Conservation (phyloP, 2,113 vertebrate species). For the Okapia johnstoni region DNA sequence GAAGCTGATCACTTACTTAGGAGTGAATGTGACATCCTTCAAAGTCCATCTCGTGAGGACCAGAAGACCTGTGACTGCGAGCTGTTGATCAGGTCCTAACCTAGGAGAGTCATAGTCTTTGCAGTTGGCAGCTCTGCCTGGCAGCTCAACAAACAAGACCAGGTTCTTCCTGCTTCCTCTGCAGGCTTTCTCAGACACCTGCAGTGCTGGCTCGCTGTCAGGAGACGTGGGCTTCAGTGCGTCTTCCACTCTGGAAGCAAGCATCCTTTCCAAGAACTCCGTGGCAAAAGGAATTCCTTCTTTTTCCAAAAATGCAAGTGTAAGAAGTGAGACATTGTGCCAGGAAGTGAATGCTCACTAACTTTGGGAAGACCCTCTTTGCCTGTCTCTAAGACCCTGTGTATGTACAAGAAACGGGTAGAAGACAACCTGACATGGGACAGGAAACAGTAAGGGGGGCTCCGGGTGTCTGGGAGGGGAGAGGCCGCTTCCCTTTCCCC, state of each 20-base stretch:
- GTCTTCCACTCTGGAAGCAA: not conserved
- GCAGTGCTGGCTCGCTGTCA: not conserved
- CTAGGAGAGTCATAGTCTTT: not conserved
- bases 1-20: not conserved
- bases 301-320: not conserved
- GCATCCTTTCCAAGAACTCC: not conserved
- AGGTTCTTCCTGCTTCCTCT: not conserved
- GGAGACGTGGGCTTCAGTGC: no score
- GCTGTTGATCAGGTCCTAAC: not conserved
- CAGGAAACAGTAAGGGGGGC: not conserved
- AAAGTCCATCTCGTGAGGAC: not conserved
- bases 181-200: not conserved
- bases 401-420: not conserved
- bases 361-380: not conserved
- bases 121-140: not conserved
- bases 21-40: not conserved
- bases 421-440: not conserved
- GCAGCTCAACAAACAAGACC: not conserved
- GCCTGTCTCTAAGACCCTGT: not conserved
- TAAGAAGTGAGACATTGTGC: not conserved
- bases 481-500: fast-evolving
- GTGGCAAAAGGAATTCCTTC: not conserved
- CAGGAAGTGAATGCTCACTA: not conserved
- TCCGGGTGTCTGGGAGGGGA: not conserved
- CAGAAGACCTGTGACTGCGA: not conserved